A percentile compares a stretch with the other conserved stretches of the same genome.
These are phyloP conservation scores for Salvelinus namaycush DNA, from an alignment of 2,113 vertebrate genomes.

Conservation along the genomic window DNA sequence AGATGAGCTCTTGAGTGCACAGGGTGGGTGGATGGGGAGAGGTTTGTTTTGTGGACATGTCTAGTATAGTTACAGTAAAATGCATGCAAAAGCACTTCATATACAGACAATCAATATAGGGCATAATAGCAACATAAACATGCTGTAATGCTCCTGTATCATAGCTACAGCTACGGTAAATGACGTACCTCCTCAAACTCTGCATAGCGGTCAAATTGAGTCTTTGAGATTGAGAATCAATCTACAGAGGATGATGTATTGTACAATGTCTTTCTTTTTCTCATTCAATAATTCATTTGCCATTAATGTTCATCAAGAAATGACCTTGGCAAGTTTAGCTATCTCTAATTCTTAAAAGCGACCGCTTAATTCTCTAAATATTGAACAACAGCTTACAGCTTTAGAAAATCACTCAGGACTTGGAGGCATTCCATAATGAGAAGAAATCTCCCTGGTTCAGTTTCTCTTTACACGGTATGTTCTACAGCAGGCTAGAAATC, in stretches of 20 bases:
- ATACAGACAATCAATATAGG: constrained; percentile 1
- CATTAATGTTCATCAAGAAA: not conserved
- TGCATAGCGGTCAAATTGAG: not conserved
- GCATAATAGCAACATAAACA: not conserved
- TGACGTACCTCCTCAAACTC: not conserved
- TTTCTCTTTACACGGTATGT: not conserved
- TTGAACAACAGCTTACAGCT: not conserved
- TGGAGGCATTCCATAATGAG: constrained; percentile 8
- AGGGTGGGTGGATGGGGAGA: not conserved
- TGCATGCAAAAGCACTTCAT: not conserved
- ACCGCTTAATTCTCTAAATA: constrained; percentile 1
- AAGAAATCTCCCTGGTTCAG: not conserved
- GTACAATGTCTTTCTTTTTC: not conserved
- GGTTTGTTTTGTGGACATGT: not conserved
- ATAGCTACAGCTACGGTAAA: not conserved
- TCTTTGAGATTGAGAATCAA: not conserved
- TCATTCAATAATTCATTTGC: constrained; percentile 14
- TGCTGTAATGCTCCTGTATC: not conserved
- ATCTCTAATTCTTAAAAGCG: not conserved
- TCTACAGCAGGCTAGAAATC: not conserved
- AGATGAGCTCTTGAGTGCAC: not conserved
- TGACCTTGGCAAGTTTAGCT: constrained; percentile 4
- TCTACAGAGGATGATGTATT: not conserved
- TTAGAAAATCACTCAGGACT: not conserved
- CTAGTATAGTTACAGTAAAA: not conserved